Percentiles rank a stretch among this genome's conserved stretches.
Conservation (phyloP, 2,888 invertebrate species). For the Melanotus villosus region DNA sequence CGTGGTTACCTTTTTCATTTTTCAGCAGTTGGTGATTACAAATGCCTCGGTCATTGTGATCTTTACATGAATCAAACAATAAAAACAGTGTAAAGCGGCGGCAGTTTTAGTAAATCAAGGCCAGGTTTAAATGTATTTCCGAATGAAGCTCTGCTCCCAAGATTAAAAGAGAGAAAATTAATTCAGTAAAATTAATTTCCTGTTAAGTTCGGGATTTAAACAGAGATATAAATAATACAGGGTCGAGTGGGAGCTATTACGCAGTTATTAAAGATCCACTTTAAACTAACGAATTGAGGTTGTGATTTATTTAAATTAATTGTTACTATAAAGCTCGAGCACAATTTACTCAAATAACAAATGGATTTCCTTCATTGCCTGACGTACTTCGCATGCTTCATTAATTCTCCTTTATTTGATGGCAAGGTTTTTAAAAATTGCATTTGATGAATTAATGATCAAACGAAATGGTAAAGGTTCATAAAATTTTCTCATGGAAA, state of each 20-base stretch:
- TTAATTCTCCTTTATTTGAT: not conserved
- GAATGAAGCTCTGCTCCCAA: no score
- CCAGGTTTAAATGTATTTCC: no score
- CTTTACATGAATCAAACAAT: no score
- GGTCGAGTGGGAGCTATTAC: not conserved
- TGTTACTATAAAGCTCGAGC: not conserved
- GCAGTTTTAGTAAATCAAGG: no score
- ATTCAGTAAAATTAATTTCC: no score
- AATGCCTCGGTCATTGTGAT: no score
- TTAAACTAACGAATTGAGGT: not conserved
- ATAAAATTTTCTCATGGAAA: not conserved
- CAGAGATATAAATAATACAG: no score
- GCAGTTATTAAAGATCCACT: not conserved
- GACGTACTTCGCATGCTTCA: not conserved
- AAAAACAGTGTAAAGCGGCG: no score
- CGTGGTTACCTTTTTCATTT: not conserved
- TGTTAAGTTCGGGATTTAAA: no score
- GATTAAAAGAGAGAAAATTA: no score
- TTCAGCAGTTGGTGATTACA: no score
- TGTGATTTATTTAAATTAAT: conserved; percentile 5
- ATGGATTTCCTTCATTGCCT: not conserved
- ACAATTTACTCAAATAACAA: not conserved
- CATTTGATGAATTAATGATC: not conserved
- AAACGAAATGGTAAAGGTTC: not conserved
- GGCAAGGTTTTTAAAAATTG: not conserved